Percentiles rank a stretch among this genome's conserved stretches.
These are phyloP conservation scores for Sycobia sp. DNA, from an alignment of 1,140 invertebrate species.

Conservation along the genomic window DNA sequence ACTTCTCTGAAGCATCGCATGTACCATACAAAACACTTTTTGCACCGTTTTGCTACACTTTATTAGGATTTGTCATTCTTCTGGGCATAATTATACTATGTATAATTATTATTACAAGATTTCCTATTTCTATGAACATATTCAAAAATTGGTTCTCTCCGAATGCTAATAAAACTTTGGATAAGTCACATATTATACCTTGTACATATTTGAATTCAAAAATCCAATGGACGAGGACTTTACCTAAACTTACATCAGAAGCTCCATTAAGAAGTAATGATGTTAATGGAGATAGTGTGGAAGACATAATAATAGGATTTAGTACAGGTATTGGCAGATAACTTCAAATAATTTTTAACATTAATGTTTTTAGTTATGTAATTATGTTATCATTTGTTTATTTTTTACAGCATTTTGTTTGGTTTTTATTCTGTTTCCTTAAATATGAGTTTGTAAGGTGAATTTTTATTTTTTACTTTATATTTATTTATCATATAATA, in stretches of 20 bases:
- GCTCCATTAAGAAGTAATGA: slow-evolving; percentile 74
- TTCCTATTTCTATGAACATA: slow-evolving; percentile 67
- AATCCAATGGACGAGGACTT: slow-evolving; percentile 73
- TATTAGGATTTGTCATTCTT: slow-evolving; percentile 65
- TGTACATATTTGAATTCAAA: slow-evolving; percentile 73
- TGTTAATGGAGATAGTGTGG: slow-evolving; percentile 74
- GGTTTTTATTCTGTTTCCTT: slow-evolving; percentile 31
- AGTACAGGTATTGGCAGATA: slow-evolving; percentile 69
- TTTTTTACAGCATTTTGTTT: slow-evolving; percentile 36
- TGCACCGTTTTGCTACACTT: slow-evolving; percentile 67
- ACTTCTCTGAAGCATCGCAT: slow-evolving; percentile 59
- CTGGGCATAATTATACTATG: slow-evolving; percentile 68
- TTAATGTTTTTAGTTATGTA: slow-evolving; percentile 26
- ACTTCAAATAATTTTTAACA: slow-evolving; percentile 12
- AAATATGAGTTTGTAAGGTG: slow-evolving; percentile 15
- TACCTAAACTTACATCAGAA: slow-evolving; percentile 79
- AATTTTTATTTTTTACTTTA: slow-evolving; percentile 14
- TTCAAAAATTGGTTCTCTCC: slow-evolving; percentile 65
- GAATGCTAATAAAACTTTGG: slow-evolving; percentile 34
- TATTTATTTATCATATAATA: too few relatives aligned
- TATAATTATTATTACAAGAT: slow-evolving; percentile 70
- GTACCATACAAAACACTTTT: slow-evolving; percentile 65
- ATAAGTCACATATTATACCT: slow-evolving; percentile 60
- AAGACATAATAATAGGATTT: slow-evolving; percentile 81
- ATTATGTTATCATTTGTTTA: slow-evolving; percentile 32